Evolutionary conservation across 1,140 invertebrate genomes (phyloP), one percentile per base, ranked within the genome.

Genomic region (Drosophila triauraria): DNA sequence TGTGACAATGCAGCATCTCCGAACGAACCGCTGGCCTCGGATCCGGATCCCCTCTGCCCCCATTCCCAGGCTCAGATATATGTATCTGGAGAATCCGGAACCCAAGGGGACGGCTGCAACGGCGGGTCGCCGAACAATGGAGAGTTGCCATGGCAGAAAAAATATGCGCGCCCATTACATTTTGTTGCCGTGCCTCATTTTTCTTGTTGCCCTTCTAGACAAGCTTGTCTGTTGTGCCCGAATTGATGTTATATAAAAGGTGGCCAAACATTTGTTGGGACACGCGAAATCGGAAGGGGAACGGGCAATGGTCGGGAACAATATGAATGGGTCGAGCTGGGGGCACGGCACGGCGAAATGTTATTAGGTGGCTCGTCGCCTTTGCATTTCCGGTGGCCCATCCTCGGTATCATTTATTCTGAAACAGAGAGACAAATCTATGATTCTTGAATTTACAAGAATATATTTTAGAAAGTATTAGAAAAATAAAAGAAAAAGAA

Each of bases 311-410:
- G 6, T 17, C n/a, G 57, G 46, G 20, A 17, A 48, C 43, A 20
- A 20, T 50, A 10, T 46, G 62, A 38, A 35, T 53, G 68, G 53
- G 46, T 35, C 53, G 17, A 40, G 53, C 32, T 12, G 32, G 53
- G 51, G 51, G 53, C 20, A 38, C 32, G 67, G 67, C 53, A 60
- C 17, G 46, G 54, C 53, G 30, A 67, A 87, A 82, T 87, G 85
- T 84, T 84, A 88, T 88, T 90, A 88, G 69, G 77, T 88, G 78
- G 77, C 64, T 83, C 58, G 80, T 83, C 80, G 75, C 85, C 84
- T 90, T 78, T 67, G 80, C 62, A 81, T 78, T 81, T 88, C 84
- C 85, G 82, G 23, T 64, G 38, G 47, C 61, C 60, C 75, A 50
- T 58, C 47, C 47, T 30, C 40, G 30, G 9, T 13, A 15, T 27